Evolutionary conservation across 2,888 invertebrate genomes (phyloP), one percentile per base, ranked within the genome.

Genomic region (Argynnis bischoffii): DNA sequence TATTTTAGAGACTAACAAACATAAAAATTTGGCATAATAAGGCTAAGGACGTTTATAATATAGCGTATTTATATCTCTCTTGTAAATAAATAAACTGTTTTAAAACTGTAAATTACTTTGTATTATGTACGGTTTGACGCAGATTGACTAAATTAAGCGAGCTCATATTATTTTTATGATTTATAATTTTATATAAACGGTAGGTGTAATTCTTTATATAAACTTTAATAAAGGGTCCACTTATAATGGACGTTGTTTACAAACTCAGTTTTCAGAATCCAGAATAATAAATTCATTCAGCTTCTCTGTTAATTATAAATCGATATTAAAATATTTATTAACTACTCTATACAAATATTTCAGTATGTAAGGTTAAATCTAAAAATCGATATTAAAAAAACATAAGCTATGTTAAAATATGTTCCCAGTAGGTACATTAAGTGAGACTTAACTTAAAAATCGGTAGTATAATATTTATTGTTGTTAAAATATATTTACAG

Each of bases 81-180:
- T 57, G 48, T 35, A 59, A 47, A 59, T 59, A 59, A 55, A 56
- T 64, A 64, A 67, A 69, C 51, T 65, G 59, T 50, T 65, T 65
- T 53, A 18, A 66, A 63, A 60, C 35, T 41, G 35, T 68, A 70
- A 68, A 67, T 63, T 55, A 66, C 55, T 60, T 69, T 63, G 53
- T 68, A 67, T 74, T 68, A 74, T 70, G 64, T 64, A 73, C 66
- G 69, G 64, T 66, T 69, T 73, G 73, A 75, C 75, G 74, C 65
- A 74, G 64, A 67, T 66, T 68, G 64, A 59, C 65, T 74, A 70
- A 74, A 69, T 67, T 69, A 56, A 72, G 69, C 55, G 47, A 60
- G 55, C 50, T 64, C 61, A 68, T 72, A 69, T 69, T 67, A 69
- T 69, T 72, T 70, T 69, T 72, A 71, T 66, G 53, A 67, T 70